These are phyloP conservation scores for Dicerorhinus sumatrensis DNA, from an alignment of 2,113 vertebrate species.

Conservation along the genomic window DNA sequence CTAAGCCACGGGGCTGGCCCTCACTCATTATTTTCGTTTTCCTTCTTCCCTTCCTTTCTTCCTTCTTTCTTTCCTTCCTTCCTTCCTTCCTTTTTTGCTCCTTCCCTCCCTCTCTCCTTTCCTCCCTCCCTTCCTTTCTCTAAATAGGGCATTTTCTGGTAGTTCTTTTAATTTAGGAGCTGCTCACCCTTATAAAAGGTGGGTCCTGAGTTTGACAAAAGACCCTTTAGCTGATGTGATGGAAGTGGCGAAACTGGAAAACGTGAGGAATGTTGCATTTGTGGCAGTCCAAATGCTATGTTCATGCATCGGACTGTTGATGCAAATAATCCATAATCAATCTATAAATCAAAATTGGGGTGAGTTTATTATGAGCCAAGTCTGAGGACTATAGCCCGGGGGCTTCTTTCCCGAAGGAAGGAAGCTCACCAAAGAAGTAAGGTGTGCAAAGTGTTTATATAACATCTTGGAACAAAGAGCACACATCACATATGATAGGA, in stretches of 20 bases:
- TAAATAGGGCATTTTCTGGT: not conserved
- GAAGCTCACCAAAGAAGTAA: too few species aligned
- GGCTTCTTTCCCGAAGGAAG: too few species aligned
- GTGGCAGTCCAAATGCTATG: not conserved
- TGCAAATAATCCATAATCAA: too few species aligned
- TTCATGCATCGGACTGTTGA: not conserved
- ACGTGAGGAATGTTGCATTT: not conserved
- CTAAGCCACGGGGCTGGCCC: too few species aligned
- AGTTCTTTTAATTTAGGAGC: not conserved
- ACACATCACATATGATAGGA: too few species aligned
- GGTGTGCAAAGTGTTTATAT: too few species aligned
- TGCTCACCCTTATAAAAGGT: not conserved
- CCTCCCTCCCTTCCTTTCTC: not conserved
- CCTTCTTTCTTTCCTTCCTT: too few species aligned
- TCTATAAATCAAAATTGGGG: too few species aligned
- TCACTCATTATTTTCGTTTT: not conserved
- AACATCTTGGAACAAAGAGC: too few species aligned
- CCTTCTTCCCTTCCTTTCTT: accelerated
- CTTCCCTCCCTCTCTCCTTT: not conserved
- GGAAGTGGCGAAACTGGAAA: not conserved
- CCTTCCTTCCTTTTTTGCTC: not conserved
- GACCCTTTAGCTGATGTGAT: not conserved
- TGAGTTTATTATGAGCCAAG: too few species aligned
- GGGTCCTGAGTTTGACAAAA: not conserved
- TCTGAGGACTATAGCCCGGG: too few species aligned